Percentiles rank a stretch among this genome's conserved stretches.
Conservation (phyloP, 2,113 vertebrate genomes). For the Galeopterus variegatus region DNA sequence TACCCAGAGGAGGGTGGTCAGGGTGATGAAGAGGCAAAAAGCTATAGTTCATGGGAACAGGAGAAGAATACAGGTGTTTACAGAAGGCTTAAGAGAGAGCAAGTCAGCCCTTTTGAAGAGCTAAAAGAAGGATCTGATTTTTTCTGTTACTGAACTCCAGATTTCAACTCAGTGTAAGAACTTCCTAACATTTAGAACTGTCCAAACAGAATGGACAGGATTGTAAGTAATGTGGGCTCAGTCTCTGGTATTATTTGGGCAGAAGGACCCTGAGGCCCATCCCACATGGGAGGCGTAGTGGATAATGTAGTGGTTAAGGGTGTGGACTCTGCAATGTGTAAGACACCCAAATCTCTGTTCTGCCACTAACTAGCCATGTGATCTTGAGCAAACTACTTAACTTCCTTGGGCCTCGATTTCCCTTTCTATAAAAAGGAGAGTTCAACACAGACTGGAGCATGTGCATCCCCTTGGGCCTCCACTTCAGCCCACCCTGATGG, state of each 20-base stretch:
- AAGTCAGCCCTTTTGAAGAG: neutral
- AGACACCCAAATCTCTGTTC: neutral
- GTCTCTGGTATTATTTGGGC: neutral
- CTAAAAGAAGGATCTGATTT: neutral
- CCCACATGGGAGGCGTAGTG: neutral
- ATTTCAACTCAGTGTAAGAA: slow-evolving; percentile 2
- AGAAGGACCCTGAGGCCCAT: neutral
- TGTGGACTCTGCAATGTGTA: neutral
- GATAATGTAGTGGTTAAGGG: neutral
- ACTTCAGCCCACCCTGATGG: neutral
- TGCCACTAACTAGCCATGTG: neutral
- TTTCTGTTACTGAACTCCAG: neutral
- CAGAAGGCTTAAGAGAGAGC: neutral
- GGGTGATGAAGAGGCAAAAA: neutral
- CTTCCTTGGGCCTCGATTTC: neutral
- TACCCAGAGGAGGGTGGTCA: slow-evolving; percentile 8
- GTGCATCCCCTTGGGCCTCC: neutral
- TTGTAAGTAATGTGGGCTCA: neutral
- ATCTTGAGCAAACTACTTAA: neutral
- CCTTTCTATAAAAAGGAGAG: neutral
- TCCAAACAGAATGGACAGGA: neutral
- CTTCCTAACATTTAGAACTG: neutral
- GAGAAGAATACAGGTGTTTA: neutral
- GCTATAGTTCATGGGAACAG: neutral
- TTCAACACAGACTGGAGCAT: neutral